Evolutionary conservation across 30 jellyfish, hydroid and myxozoan genomes (phyloP), one percentile per base, ranked within the genome.

Genomic region (Sanderia malayensis): DNA sequence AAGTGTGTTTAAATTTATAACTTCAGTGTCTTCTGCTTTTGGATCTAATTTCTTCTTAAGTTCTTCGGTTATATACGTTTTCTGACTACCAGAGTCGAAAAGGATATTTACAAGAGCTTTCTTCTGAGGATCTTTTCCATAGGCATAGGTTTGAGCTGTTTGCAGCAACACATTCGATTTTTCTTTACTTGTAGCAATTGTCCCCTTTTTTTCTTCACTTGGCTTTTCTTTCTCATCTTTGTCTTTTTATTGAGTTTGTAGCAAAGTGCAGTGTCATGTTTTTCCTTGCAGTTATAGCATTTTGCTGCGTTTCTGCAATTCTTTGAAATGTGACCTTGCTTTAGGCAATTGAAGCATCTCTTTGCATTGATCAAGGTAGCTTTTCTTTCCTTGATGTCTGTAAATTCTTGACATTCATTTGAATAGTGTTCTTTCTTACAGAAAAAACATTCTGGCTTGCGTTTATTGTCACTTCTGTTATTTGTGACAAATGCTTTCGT

Each of bases 331-430:
- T 44, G 78, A 34, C 86, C 86, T 26, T 9, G 11, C 46, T 62
- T 61, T 27, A 76, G 55, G 62, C 88, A 76, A 44, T 76, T 76
- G 44, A 76, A 76, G 70, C 88, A 76, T 2, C 88, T 67, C 25
- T 63, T 60, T 3, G 77, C 88, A 37, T 61, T 59, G 64, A 32
- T 20, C 26, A 76, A 32, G 7, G 28, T 23, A 20, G 71, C n/a
- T 65, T 61, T 76, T 25, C 63, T 34, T 22, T 76, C 59, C 18
- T 28, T 44, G 18, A 76, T 0, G 32, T 60, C 88, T 20, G 72
- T 76, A 49, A 76, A 49, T 20, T 76, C 88, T 1, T 34, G 27
- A 64, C 80, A 76, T 1, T 45, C 26, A 8, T 21, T 66, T 0
- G 88, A 19, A 44, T 32, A 59, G 31, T 77, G 88, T 17, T 32